Conservation (phyloP, 2,797 vertebrate species). For the Darevskia mixta region DNA sequence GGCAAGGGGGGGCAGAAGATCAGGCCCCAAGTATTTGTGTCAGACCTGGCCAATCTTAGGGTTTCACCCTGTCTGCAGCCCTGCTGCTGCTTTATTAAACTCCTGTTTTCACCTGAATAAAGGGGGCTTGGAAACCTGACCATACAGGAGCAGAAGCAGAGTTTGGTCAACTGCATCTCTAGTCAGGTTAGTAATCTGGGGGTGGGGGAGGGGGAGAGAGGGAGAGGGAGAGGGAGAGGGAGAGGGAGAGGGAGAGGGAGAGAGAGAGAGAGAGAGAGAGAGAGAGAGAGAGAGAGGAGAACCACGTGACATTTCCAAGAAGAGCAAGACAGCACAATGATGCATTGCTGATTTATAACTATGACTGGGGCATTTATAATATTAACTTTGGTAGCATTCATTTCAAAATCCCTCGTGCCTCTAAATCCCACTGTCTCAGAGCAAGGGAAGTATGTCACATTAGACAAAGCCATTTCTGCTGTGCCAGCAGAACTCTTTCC, state of each 20-base stretch:
- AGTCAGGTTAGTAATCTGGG: constrained; percentile 24
- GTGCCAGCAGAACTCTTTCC: constrained; percentile 12
- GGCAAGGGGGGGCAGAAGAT: neutral
- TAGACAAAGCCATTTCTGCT: constrained; percentile 35
- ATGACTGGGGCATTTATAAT: neutral
- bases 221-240: no score
- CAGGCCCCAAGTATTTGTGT: neutral
- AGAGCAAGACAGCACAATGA: neutral
- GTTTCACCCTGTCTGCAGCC: no score
- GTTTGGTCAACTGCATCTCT: neutral
- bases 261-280: neutral
- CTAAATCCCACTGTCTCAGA: neutral
- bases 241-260: neutral
- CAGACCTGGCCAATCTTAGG: neutral
- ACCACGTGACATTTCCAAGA: neutral
- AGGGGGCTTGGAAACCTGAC: neutral
- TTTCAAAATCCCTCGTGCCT: neutral
- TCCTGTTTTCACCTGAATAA: neutral
- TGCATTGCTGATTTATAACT: accelerated
- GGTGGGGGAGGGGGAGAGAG: no score
- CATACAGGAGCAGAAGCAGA: neutral
- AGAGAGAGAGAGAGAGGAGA: neutral
- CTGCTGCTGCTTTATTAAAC: neutral
- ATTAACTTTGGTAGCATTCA: neutral
- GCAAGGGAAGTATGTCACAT: constrained; percentile 18